These are phyloP conservation scores for Takifugu flavidus DNA, from an alignment of 2,113 vertebrate genomes.

Conservation along the genomic window DNA sequence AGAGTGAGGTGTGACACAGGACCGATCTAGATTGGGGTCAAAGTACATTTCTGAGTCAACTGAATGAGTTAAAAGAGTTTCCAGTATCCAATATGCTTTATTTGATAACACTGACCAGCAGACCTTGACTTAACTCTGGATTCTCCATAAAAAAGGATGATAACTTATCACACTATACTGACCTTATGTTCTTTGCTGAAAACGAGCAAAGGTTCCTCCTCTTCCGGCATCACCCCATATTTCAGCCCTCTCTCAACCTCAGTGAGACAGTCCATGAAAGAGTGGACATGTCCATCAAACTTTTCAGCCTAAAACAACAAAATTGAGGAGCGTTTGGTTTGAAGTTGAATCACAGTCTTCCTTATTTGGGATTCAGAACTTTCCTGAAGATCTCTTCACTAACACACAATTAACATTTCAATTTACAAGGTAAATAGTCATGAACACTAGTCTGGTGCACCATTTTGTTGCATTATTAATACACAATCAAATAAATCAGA, in stretches of 20 bases:
- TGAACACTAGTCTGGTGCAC: too few species aligned
- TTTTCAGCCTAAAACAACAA: constrained; percentile 74
- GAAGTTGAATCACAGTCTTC: too few species aligned
- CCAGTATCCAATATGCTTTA: not conserved
- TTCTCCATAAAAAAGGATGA: not conserved
- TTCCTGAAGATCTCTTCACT: too few species aligned
- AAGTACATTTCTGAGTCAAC: too few species aligned
- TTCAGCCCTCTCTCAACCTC: constrained; percentile 79
- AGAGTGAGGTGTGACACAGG: too few species aligned
- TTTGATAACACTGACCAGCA: not conserved
- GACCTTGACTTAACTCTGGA: constrained; percentile 16
- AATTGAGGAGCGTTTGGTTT: not conserved
- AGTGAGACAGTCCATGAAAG: constrained; percentile 78
- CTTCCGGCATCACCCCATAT: constrained; percentile 75
- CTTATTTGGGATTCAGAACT: too few species aligned
- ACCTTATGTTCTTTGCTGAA: constrained; percentile 80
- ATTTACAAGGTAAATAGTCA: too few species aligned
- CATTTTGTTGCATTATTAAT: too few species aligned
- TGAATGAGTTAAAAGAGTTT: too few species aligned
- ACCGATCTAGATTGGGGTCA: too few species aligned
- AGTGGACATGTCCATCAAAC: constrained; percentile 79
- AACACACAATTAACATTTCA: too few species aligned
- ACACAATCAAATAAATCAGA: too few species aligned
- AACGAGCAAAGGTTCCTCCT: constrained; percentile 69
- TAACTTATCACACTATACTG: constrained; percentile 1